Evolutionary conservation across 2,888 invertebrate genomes (phyloP).

Genomic region (Bibio marci): DNA sequence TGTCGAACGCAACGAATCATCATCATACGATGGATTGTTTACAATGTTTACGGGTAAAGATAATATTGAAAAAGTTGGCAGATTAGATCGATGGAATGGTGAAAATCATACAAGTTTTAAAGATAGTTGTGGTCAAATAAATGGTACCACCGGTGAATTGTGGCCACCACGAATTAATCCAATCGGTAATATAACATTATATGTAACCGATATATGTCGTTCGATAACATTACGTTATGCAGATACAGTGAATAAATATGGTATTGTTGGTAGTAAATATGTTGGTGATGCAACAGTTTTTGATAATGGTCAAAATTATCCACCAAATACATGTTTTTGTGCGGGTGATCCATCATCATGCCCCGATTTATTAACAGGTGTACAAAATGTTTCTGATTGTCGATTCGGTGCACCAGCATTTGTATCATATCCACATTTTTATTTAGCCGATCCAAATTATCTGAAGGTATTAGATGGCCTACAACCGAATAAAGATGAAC

Average conservation of each 20-base stretch:
- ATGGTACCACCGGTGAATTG: constrained; percentile 62
- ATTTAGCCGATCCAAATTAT: constrained; percentile 51
- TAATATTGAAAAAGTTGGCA: constrained; percentile 48
- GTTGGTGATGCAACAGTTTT: constrained; percentile 44
- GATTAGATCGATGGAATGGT: constrained; percentile 53
- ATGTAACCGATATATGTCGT: constrained; percentile 66
- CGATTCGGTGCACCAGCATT: constrained; percentile 68
- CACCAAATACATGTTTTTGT: constrained; percentile 52
- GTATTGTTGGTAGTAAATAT: constrained; percentile 21
- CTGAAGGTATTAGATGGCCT: constrained; percentile 44
- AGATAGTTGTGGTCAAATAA: constrained; percentile 45
- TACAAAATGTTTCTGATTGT: constrained; percentile 55
- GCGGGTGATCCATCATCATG: constrained; percentile 29
- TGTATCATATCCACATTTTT: constrained; percentile 69
- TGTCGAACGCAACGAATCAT: constrained; percentile 54
- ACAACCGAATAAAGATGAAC: constrained; percentile 39
- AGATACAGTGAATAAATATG: constrained; percentile 13
- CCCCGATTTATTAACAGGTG: constrained; percentile 35
- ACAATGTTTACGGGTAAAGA: constrained; percentile 56
- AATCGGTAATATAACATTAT: constrained; percentile 42
- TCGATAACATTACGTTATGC: constrained; percentile 29
- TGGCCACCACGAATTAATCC: constrained; percentile 46
- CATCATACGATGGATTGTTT: constrained; percentile 57
- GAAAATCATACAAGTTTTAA: constrained; percentile 33
- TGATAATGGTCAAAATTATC: constrained; percentile 48